A percentile compares a stretch with the other conserved stretches of the same genome.
Conservation (phyloP, 2,797 vertebrate genomes). For the Gobio occitaniae region DNA sequence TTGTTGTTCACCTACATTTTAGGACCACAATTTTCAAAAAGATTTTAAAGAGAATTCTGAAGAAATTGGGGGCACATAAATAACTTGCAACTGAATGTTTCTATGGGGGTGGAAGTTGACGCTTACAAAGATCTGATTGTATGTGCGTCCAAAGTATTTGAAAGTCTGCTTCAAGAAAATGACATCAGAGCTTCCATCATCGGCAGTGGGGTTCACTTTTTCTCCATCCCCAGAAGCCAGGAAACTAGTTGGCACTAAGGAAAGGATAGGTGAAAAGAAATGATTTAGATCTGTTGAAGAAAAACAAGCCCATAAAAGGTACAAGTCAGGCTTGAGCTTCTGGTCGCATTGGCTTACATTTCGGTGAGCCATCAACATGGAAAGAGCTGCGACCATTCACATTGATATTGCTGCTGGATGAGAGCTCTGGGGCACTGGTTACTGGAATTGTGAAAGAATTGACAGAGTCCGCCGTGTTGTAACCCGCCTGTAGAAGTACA, state of each 20-base stretch:
- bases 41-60: background rate
- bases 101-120: background rate
- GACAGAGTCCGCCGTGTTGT: too few relatives aligned
- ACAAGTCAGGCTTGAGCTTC: background rate
- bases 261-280: background rate
- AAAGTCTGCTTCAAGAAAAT: background rate
- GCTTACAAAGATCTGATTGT: conserved; percentile 2
- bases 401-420: too few relatives aligned
- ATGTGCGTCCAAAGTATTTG: conserved; percentile 17
- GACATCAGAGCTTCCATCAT: background rate
- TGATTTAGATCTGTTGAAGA: too few relatives aligned
- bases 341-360: background rate
- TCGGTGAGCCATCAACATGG: background rate
- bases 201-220: background rate
- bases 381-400: too few relatives aligned
- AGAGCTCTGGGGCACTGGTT: too few relatives aligned
- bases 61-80: background rate
- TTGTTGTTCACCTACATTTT: too few relatives aligned
- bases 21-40: too few relatives aligned
- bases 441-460: too few relatives aligned
- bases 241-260: background rate
- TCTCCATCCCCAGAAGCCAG: background rate
- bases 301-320: too few relatives aligned
- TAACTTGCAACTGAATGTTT: background rate
- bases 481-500: too few relatives aligned